Evolutionary conservation across 2,888 invertebrate genomes (phyloP), one percentile per base, ranked within the genome.

Genomic region (Lasioglossum figueresi): DNA sequence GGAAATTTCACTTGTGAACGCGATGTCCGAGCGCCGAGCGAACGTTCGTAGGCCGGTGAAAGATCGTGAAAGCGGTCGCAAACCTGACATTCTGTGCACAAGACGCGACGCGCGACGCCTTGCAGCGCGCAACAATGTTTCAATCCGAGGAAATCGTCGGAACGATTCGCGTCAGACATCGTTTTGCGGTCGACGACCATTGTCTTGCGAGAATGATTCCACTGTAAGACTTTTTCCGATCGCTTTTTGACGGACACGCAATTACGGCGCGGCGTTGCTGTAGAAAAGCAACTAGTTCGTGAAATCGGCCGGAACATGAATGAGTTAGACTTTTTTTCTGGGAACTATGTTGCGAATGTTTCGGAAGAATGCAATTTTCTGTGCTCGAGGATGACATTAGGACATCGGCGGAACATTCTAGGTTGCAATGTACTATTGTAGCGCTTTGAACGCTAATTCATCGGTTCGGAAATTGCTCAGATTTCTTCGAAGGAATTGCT

Each of bases 1-100:
- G 77, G 37, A 71, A 78, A 78, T 84, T 84, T 84, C 83, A 83
- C 78, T 84, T 82, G n/a, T 81, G 56, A 76, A 68, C 74, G 74
- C 52, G 63, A 71, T 43, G 70, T 56, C 12, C 72, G 48, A 76
- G 71, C 16, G 63, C 12, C 72, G 48, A 76, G 71, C 16, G 63
- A 76, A 72, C 48, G 34, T 72, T 66, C n/a, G 12, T 19, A 70
- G 70, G 34, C 68, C 73, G 66, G 81, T 45, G 68, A 81, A 82
- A 82, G 74, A 77, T 23, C 40, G 59, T 45, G 76, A 75, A 70
- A 82, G 74, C 40, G 56, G 59, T n/a, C 59, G 74, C 48, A n/a
- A 16, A 40, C 2, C 40, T 68, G 19, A 48, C 56, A 19, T 12
- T 4, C 68, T 19, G n/a, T 34, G 23, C 16, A 40, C 10, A 68